Conservation (phyloP, 2,113 vertebrate genomes). For the Mastomys coucha region DNA sequence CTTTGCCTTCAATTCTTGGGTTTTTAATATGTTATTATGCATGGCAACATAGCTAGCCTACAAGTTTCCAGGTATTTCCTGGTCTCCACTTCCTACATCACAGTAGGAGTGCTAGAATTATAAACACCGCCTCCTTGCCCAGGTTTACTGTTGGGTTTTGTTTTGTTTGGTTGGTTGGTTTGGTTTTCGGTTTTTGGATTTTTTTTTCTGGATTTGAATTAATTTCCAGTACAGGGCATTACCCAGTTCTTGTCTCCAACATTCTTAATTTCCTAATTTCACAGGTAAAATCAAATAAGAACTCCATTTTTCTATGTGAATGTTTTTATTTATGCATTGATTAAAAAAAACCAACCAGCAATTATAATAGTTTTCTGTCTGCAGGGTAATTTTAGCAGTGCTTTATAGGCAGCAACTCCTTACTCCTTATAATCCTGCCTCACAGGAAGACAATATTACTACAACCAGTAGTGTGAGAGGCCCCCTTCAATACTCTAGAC, state of each 20-base stretch:
- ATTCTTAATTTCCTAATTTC: background rate
- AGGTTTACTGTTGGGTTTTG: too few species aligned
- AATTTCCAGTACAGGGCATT: background rate
- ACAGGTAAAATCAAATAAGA: conserved; percentile 19
- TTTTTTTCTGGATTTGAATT: background rate
- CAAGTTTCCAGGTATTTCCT: background rate
- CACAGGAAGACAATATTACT: background rate
- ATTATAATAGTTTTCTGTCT: background rate
- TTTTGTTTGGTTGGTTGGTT: too few species aligned
- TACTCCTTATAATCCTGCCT: background rate
- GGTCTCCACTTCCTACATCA: background rate
- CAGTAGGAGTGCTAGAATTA: too few species aligned
- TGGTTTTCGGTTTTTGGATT: too few species aligned
- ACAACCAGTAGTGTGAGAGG: background rate
- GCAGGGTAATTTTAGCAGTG: background rate
- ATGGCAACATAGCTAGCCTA: background rate
- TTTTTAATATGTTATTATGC: background rate
- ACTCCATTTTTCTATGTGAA: background rate
- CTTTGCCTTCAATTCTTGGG: background rate
- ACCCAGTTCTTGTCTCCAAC: background rate
- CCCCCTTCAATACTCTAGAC: background rate
- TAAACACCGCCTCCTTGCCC: too few species aligned
- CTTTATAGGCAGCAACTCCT: background rate
- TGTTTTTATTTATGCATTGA: background rate
- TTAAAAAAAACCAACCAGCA: background rate